phyloP scores from a whole-genome alignment of 2,888 invertebrate genomes.

The Agrochola circellaris region DNA sequence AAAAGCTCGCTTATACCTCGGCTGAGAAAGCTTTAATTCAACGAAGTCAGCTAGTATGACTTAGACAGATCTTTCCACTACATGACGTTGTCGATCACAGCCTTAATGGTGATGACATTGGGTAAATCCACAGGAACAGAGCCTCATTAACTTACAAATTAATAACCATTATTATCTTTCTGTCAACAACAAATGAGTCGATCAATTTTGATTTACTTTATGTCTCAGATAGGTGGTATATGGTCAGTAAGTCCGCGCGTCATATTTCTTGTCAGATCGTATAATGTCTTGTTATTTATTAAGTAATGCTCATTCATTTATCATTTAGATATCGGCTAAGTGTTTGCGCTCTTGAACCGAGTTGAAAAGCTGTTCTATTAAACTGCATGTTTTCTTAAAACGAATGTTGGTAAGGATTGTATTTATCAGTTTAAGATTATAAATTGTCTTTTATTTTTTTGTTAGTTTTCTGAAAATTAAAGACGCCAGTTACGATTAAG shows the following conservation, averaged over 20 bases:
- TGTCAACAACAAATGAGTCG: slow-evolving; percentile 46
- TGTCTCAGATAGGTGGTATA: slow-evolving; percentile 26
- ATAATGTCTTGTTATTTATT: slow-evolving; percentile 59
- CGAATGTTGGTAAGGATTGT: not conserved
- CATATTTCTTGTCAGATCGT: slow-evolving; percentile 59
- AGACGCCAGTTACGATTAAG: not conserved
- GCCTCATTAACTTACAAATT: slow-evolving; percentile 19
- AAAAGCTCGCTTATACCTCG: too few relatives aligned
- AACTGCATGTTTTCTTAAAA: slow-evolving; percentile 4
- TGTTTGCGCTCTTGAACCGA: slow-evolving; percentile 28
- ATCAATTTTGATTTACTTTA: slow-evolving; percentile 35
- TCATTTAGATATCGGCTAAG: slow-evolving; percentile 56
- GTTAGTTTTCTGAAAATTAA: not conserved
- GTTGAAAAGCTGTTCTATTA: slow-evolving; percentile 41
- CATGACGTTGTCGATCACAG: not conserved
- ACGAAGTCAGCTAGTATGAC: not conserved
- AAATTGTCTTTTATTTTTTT: not conserved
- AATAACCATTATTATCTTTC: slow-evolving; percentile 23
- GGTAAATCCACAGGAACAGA: not conserved
- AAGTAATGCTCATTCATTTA: slow-evolving; percentile 59
- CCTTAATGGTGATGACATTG: slow-evolving; percentile 10
- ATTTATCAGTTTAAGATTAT: not conserved
- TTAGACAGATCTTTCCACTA: not conserved
- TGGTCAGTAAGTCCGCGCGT: slow-evolving; percentile 24
- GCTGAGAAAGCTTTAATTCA: not conserved